A percentile compares a stretch with the other conserved stretches of the same genome.
Conservation (phyloP, 2,113 vertebrate species). For the Hassar affinis region DNA sequence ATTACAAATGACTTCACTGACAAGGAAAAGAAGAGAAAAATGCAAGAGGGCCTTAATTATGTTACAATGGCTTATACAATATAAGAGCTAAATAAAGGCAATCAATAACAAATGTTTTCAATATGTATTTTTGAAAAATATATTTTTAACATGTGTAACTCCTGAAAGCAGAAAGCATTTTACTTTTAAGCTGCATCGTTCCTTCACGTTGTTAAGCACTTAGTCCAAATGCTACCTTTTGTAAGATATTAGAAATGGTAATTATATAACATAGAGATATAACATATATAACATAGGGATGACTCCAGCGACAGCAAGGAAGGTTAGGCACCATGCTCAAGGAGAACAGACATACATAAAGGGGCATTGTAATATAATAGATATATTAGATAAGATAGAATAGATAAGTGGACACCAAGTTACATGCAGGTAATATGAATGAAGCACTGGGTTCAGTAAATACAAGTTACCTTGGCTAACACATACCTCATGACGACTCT, state of each 20-base stretch:
- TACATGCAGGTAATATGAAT: no score
- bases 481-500: no score
- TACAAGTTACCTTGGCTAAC: no score
- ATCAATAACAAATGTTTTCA: neutral
- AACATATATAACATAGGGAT: neutral
- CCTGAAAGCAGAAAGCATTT: neutral
- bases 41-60: neutral
- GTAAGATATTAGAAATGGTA: neutral
- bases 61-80: conserved; percentile 1
- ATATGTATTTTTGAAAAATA: neutral
- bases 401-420: no score
- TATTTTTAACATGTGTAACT: neutral
- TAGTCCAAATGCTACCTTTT: neutral
- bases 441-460: no score
- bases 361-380: neutral
- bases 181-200: neutral
- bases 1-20: neutral
- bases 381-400: neutral
- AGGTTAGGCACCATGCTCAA: neutral
- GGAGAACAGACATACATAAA: neutral
- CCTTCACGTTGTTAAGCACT: neutral
- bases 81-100: neutral
- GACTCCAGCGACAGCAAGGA: neutral
- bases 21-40: neutral
- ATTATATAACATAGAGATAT: no score